Evolutionary conservation across 2,888 invertebrate species (phyloP), one percentile per base, ranked within the genome.

Genomic region (Standfussiana lucernea): DNA sequence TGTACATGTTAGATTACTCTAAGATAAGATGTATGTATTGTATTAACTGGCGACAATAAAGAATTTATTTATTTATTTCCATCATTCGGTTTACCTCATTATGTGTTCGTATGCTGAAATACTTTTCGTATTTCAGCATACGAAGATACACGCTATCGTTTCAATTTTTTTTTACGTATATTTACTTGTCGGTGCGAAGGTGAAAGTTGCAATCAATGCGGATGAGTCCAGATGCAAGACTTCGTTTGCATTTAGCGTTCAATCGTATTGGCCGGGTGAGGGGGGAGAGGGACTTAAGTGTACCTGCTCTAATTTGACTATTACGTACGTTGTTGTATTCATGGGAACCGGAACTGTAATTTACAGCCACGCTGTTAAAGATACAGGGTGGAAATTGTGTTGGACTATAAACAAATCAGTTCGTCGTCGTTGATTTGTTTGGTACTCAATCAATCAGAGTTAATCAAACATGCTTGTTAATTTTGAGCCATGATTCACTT

Each of bases 191-290:
- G n/a, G 40, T 73, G 72, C 74, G 80, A 89, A 89, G 86, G 89
- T 83, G 89, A 89, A 89, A 89, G 90, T 87, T 66, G 68, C 69
- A 79, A 83, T 89, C 77, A 82, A 80, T 73, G 78, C 81, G 83
- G 79, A 83, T 80, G 80, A 81, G 67, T 24, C 61, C 59, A 77
- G 83, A 77, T 77, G 75, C 28, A 75, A 64, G 53, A 68, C 37
- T 37, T 53, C 47, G 40, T 35, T 71, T 75, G 66, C 56, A 72
- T 80, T 79, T 64, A 68, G 82, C 67, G 59, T 35, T 28, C 40
- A n/a, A 69, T 69, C 28, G 61, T 66, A 37, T 50, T 35, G 59
- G 24, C 42, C 8, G 24, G 37, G n/a, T 6, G 7, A 59, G 35
- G n/a, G 8, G 4, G n/a, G 45, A 18, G 21, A n/a, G 37, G 5